Evolutionary conservation across 2,888 invertebrate genomes (phyloP).

Genomic region (Apamea sordens): DNA sequence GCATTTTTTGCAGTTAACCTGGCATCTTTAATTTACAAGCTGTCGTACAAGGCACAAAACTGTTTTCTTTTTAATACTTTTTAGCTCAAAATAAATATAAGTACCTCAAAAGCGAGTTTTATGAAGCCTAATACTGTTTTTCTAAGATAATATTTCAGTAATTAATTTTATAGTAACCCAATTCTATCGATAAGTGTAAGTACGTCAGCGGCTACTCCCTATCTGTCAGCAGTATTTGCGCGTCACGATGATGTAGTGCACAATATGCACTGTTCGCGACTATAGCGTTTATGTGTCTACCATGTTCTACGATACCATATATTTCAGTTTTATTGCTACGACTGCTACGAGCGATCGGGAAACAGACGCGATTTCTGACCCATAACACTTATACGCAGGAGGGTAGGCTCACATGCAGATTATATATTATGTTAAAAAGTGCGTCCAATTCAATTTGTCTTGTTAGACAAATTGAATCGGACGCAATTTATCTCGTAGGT

Average conservation of each 20-base stretch:
- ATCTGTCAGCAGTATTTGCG: constrained; percentile 74
- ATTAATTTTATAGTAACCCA: not conserved
- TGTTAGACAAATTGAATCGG: too few species aligned
- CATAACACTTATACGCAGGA: constrained; percentile 24
- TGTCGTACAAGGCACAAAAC: not conserved
- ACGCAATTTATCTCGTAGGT: too few species aligned
- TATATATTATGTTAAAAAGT: not conserved
- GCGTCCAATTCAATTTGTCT: constrained; percentile 9
- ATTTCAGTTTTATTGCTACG: constrained; percentile 58
- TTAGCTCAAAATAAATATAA: not conserved
- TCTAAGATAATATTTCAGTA: not conserved
- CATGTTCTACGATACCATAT: constrained; percentile 57
- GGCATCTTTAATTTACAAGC: not conserved
- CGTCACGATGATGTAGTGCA: constrained; percentile 80
- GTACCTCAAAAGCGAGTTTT: not conserved
- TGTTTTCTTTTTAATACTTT: not conserved
- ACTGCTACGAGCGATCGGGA: constrained; percentile 47
- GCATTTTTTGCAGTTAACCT: not conserved
- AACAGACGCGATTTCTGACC: constrained; percentile 43
- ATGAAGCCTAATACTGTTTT: too few species aligned
- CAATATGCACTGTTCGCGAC: constrained; percentile 71
- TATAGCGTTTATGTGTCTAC: constrained; percentile 67
- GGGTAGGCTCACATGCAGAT: not conserved
- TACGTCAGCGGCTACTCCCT: constrained; percentile 50
- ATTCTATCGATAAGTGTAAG: constrained; percentile 55